A percentile compares a stretch with the other conserved stretches of the same genome.
Conservation (phyloP, 2,888 invertebrate species). For the Agrotis clavis region DNA sequence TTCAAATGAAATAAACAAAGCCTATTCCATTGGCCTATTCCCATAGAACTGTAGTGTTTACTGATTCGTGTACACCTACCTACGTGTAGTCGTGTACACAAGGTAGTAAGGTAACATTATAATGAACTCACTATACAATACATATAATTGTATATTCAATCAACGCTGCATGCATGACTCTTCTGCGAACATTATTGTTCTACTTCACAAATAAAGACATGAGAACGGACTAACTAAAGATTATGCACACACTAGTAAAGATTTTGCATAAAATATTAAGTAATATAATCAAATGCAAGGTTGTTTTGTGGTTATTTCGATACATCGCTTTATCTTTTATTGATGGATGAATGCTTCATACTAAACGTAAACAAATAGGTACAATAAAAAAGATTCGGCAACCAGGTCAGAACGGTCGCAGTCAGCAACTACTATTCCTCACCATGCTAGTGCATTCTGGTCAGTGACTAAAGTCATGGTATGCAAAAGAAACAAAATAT, state of each 20-base stretch:
- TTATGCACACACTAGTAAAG: not conserved
- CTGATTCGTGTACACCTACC: slow-evolving; percentile 16
- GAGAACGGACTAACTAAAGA: not conserved
- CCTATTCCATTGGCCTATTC: not conserved
- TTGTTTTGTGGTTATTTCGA: slow-evolving; percentile 40
- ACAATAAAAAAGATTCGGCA: slow-evolving; percentile 35
- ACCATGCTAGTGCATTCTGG: not conserved
- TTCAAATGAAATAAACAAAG: slow-evolving; percentile 32
- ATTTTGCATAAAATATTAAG: slow-evolving; percentile 36
- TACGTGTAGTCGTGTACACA: slow-evolving; percentile 15
- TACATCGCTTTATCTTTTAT: slow-evolving; percentile 41
- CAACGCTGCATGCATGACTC: slow-evolving; percentile 9
- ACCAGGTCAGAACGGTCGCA: slow-evolving; percentile 36
- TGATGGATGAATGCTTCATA: slow-evolving; percentile 52
- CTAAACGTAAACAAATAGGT: slow-evolving; percentile 45
- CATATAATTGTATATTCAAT: slow-evolving; percentile 10
- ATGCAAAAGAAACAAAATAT: slow-evolving; percentile 4
- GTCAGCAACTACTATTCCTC: slow-evolving; percentile 18
- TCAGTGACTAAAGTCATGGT: slow-evolving; percentile 33
- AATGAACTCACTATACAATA: slow-evolving; percentile 3
- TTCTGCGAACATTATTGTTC: slow-evolving; percentile 24
- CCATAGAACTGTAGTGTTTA: slow-evolving; percentile 30
- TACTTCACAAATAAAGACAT: slow-evolving; percentile 12
- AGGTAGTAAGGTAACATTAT: slow-evolving; percentile 11
- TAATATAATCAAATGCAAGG: slow-evolving; percentile 34